These are phyloP conservation scores for Yponomeuta malinellus DNA, from an alignment of 2,888 invertebrate species.

Conservation along the genomic window DNA sequence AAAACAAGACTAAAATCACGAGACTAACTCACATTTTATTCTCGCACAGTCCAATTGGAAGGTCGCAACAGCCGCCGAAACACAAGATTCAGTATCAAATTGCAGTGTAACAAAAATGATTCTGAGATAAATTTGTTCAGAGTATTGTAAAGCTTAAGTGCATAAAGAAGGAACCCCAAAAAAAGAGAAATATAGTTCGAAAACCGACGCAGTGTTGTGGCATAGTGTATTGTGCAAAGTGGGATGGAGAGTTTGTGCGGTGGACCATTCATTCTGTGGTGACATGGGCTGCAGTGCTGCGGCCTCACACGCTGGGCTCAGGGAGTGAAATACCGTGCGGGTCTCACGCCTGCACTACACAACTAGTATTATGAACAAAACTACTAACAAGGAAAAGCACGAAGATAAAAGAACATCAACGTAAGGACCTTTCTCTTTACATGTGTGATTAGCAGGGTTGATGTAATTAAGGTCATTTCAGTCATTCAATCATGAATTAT, in stretches of 20 bases:
- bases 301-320: constrained; percentile 62
- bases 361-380: constrained; percentile 72
- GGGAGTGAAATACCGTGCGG: constrained; percentile 65
- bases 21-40: background rate
- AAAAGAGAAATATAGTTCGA: constrained; percentile 45
- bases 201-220: constrained; percentile 44
- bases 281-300: constrained; percentile 66
- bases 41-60: background rate
- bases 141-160: constrained; percentile 57
- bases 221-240: constrained; percentile 33
- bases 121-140: constrained; percentile 67
- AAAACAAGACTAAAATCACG: background rate
- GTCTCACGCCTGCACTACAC: constrained; percentile 65
- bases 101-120: constrained; percentile 71
- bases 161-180: constrained; percentile 35
- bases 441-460: background rate
- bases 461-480: too few species aligned
- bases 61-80: constrained; percentile 5
- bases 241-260: constrained; percentile 53
- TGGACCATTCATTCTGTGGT: constrained; percentile 52
- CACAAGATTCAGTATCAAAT: constrained; percentile 27
- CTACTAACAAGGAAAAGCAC: constrained; percentile 69
- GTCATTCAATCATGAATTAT: too few species aligned
- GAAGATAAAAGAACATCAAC: constrained; percentile 72
- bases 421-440: constrained; percentile 43